Conservation (phyloP, 2,797 vertebrate species). For the Crocodylus rhombifer region DNA sequence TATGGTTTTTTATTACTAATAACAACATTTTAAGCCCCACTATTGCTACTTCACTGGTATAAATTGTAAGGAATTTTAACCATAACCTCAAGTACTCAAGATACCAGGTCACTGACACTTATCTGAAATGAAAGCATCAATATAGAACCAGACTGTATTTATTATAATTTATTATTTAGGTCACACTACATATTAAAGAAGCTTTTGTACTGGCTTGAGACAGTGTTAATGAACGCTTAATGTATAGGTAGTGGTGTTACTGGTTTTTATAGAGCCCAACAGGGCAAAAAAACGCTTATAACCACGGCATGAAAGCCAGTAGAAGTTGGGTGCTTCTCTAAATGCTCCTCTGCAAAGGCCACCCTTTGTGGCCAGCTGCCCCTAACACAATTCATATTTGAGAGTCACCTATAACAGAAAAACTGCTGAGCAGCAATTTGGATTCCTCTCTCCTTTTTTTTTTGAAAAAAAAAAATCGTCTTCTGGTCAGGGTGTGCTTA, state of each 20-base stretch:
- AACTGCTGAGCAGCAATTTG: neutral
- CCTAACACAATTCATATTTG: neutral
- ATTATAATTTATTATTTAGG: neutral
- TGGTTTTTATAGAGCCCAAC: neutral
- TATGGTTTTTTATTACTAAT: neutral
- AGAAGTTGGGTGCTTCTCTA: neutral
- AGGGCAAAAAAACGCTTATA: neutral
- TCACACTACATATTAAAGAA: neutral
- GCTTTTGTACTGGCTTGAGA: neutral
- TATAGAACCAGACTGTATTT: neutral
- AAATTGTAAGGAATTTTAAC: neutral
- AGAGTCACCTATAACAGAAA: neutral
- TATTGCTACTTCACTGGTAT: neutral
- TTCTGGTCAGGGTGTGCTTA: neutral
- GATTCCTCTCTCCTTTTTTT: neutral
- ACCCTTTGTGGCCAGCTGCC: neutral
- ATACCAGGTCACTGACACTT: neutral
- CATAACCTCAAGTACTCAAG: neutral
- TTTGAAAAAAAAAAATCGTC: neutral
- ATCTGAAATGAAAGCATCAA: neutral
- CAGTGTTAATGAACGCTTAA: neutral
- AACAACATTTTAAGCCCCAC: neutral
- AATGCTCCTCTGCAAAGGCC: neutral
- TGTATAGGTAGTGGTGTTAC: neutral
- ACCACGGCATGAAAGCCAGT: neutral